Conservation (phyloP, 2,797 vertebrate species). For the Picus viridis region DNA sequence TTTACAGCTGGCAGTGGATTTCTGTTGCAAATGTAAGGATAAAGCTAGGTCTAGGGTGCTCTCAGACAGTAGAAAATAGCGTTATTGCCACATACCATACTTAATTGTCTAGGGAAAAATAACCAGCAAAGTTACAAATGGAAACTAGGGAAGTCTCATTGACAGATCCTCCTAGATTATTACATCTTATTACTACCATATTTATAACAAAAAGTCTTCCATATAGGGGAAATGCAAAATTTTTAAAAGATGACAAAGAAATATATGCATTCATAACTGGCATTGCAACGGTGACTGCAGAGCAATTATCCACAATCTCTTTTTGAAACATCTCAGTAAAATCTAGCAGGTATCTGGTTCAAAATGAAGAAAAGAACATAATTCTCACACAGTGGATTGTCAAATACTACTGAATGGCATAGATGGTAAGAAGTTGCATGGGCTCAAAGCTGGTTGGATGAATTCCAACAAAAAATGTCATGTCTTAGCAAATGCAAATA, state of each 20-base stretch:
- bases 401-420: not conserved
- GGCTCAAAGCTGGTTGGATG: not conserved
- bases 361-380: not conserved
- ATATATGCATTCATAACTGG: not conserved
- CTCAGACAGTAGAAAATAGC: constrained; percentile 2
- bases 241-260: not conserved
- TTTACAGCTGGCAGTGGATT: constrained; percentile 3
- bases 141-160: not conserved
- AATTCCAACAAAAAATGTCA: not conserved
- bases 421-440: not conserved
- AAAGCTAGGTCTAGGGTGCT: not conserved
- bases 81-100: not conserved
- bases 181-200: not conserved
- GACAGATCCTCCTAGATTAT: not conserved
- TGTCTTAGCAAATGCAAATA: not conserved
- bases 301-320: not conserved
- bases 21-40: not conserved
- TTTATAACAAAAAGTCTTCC: not conserved
- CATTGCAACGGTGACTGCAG: not conserved
- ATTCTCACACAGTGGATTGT: not conserved
- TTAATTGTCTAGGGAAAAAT: not conserved
- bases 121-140: not conserved
- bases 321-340: not conserved
- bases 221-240: not conserved
- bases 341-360: not conserved